A percentile compares a stretch with the other conserved stretches of the same genome.
Conservation (phyloP, 1,140 invertebrate genomes). For the Hydropsyche tenuis region DNA sequence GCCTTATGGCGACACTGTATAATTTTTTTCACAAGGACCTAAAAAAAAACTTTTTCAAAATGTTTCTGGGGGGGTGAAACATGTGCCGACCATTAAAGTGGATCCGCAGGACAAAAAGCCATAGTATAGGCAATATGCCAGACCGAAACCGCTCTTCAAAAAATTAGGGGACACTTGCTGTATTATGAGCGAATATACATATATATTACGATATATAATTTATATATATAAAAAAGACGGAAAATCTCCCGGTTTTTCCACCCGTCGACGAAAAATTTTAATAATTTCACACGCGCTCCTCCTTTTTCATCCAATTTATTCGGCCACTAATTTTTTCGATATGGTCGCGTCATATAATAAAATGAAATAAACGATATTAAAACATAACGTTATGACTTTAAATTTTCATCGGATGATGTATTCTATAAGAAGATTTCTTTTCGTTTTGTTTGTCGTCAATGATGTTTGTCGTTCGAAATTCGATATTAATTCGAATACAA, state of each 20-base stretch:
- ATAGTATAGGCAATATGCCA: slow-evolving; percentile 20
- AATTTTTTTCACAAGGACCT: background rate
- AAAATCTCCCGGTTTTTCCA: background rate
- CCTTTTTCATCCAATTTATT: slow-evolving; percentile 20
- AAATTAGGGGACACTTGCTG: slow-evolving; percentile 22
- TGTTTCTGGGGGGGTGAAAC: slow-evolving; percentile 41
- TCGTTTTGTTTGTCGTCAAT: too few species aligned
- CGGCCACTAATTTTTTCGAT: background rate
- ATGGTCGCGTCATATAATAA: background rate
- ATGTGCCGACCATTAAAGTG: slow-evolving; percentile 46
- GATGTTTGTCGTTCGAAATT: too few species aligned
- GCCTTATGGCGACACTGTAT: too few species aligned
- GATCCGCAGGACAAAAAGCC: slow-evolving; percentile 39
- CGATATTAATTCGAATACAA: too few species aligned
- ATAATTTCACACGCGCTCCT: slow-evolving; percentile 13
- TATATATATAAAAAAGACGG: background rate
- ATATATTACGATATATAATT: too few species aligned
- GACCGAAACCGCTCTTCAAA: background rate
- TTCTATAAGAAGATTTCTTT: too few species aligned
- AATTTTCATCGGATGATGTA: too few species aligned
- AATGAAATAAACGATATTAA: slow-evolving; percentile 14
- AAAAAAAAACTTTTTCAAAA: slow-evolving; percentile 41
- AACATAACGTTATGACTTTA: slow-evolving; percentile 7
- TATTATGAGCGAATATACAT: background rate
- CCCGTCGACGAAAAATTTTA: slow-evolving; percentile 13